Evolutionary conservation across 2,113 vertebrate genomes (phyloP), one percentile per base, ranked within the genome.

Genomic region (Vidua macroura): DNA sequence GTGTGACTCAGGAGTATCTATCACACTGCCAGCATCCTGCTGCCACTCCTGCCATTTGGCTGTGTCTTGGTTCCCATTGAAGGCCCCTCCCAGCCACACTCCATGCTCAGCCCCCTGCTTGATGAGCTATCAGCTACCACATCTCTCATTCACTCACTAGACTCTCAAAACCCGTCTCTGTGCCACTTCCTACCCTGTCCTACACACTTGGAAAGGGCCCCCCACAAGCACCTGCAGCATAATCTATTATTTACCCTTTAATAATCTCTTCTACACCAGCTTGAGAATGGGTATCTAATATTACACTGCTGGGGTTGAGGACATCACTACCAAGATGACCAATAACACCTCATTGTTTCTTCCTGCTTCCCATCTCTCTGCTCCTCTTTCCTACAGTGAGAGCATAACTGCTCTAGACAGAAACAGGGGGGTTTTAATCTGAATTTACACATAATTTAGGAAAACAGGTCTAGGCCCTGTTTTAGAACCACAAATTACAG

Each of bases 81-180:
- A 1, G 1, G 69, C 22, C 31, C 28, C 66, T 81, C 41, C 52
- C 44, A 79, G 74, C 11, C 74, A 58, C 43, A 17, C 22, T 66
- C n/a, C 10, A 1, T 0, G 4, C 46, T 81, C 51, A 84, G 43
- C 8, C 22, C 22, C 10, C 0, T 35, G 43, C n/a, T 19, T 35
- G n/a, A 52, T 82, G 52, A 62, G 48, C 10, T 8, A 51, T 5
- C 5, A 4, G 33, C 14, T 82, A 24, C 49, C 7, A 6, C 13
- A 18, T 39, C 44, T 79, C 64, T 66, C 11, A 3, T 49, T 75
- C 53, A 44, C 31, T 33, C 15, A 48, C 12, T 7, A 21, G 33
- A 15, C 31, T 58, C 37, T 58, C 66, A 55, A 63, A 39, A 2
- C 3, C 30, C 5, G 11, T 10, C 21, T 35, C 28, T 53, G n/a